Conservation (phyloP, 1,140 invertebrate genomes). For the Eumeta japonica region DNA sequence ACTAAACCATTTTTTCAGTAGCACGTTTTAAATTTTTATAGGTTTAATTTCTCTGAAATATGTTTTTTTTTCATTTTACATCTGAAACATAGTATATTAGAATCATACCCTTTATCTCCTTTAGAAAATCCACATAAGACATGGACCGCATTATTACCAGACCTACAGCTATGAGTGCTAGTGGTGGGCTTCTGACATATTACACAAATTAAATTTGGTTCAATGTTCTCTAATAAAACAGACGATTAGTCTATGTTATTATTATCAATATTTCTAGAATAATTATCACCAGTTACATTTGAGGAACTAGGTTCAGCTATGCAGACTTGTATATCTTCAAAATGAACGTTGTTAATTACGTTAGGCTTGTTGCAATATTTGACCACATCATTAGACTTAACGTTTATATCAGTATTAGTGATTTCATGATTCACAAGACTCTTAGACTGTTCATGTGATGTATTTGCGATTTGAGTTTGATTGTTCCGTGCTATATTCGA, state of each 20-base stretch:
- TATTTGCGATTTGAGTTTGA: slow-evolving; percentile 2
- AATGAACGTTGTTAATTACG: slow-evolving; percentile 1
- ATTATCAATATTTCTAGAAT: not conserved
- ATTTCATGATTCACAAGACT: too few species aligned
- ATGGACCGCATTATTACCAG: slow-evolving; percentile 8
- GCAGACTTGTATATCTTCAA: too few species aligned
- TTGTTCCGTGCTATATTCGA: not conserved
- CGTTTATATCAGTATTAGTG: too few species aligned
- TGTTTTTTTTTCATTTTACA: slow-evolving; percentile 8
- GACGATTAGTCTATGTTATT: not conserved
- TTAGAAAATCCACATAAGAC: slow-evolving; percentile 7
- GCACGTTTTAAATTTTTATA: slow-evolving; percentile 10
- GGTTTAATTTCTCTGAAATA: slow-evolving; percentile 7
- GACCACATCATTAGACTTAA: too few species aligned
- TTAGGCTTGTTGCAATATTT: slow-evolving; percentile 8
- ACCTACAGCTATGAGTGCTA: slow-evolving; percentile 8
- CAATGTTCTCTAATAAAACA: not conserved
- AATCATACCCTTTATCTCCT: slow-evolving; percentile 10
- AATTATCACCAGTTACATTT: not conserved
- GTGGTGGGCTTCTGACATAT: slow-evolving; percentile 5
- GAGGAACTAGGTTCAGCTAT: too few species aligned
- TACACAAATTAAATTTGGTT: slow-evolving; percentile 1
- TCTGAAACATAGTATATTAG: slow-evolving; percentile 6
- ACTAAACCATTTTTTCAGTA: slow-evolving; percentile 12
- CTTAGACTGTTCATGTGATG: too few species aligned